Evolutionary conservation across 1,140 invertebrate genomes (phyloP).

Genomic region (Babylonia areolata): DNA sequence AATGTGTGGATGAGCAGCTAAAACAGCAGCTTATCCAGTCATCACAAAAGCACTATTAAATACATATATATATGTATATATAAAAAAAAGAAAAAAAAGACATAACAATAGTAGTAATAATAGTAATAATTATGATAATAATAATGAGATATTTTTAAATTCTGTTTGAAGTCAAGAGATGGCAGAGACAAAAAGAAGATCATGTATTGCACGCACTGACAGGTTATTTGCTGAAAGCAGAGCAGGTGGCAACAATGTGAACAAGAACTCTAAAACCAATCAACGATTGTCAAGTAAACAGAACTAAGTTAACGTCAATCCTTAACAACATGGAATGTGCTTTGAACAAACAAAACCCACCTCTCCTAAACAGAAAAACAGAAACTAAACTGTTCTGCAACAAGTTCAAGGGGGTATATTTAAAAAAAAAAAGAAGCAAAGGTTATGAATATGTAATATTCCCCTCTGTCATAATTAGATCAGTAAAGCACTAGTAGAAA

Average conservation of each 20-base stretch:
- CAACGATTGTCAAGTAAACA: slow-evolving; percentile 3
- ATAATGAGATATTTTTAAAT: too few species aligned
- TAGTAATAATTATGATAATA: too few species aligned
- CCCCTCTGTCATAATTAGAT: too few species aligned
- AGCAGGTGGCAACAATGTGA: background rate
- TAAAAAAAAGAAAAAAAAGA: background rate
- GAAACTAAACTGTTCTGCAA: background rate
- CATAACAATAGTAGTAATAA: too few species aligned
- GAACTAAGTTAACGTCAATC: background rate
- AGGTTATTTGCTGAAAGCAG: background rate
- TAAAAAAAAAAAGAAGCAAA: background rate
- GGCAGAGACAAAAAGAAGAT: slow-evolving; percentile 2
- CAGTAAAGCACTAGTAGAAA: too few species aligned
- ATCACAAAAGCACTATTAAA: background rate
- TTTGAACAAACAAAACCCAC: slow-evolving; percentile 12
- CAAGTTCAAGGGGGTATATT: background rate
- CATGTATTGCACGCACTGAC: slow-evolving; percentile 26
- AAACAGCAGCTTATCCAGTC: slow-evolving; percentile 9
- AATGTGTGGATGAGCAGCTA: background rate
- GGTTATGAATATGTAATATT: background rate
- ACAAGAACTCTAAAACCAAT: slow-evolving; percentile 1
- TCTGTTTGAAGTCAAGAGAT: background rate
- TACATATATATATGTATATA: too few species aligned
- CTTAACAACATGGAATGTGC: slow-evolving; percentile 22
- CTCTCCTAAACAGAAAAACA: background rate